Conservation (phyloP, 2,797 vertebrate genomes). For the Pitangus sulphuratus region DNA sequence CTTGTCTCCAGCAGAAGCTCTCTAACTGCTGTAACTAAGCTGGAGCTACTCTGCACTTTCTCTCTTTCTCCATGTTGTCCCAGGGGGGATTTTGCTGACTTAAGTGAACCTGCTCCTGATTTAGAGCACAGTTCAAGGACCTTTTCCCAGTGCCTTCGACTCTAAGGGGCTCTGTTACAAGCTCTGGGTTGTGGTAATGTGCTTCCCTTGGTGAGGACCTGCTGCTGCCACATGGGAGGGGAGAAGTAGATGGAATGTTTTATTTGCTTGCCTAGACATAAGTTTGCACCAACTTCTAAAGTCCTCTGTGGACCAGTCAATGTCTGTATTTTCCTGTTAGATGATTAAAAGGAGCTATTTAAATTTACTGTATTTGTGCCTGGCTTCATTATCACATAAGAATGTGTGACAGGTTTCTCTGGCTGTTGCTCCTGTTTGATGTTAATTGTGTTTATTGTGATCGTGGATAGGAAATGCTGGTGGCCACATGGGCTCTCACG, state of each 20-base stretch:
- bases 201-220: not conserved
- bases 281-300: conserved; percentile 3
- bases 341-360: conserved; percentile 18
- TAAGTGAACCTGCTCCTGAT: not conserved
- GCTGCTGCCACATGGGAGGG: not conserved
- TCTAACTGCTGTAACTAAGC: not conserved
- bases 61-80: not conserved
- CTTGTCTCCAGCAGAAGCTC: not conserved
- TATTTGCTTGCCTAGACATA: not conserved
- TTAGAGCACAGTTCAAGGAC: not conserved
- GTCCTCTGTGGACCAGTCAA: not conserved
- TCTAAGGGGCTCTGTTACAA: not conserved
- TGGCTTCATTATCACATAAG: not conserved
- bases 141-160: not conserved
- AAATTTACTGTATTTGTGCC: not conserved
- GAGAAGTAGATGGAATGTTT: not conserved
- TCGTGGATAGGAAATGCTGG: not conserved
- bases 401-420: not conserved
- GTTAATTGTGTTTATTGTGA: not conserved
- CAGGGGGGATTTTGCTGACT: not conserved
- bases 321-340: conserved; percentile 3
- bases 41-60: not conserved
- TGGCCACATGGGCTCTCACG: rapidly evolving
- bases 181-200: not conserved
- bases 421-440: not conserved